Conservation (phyloP, 2,888 invertebrate genomes). For the Hypomecis atomaria region DNA sequence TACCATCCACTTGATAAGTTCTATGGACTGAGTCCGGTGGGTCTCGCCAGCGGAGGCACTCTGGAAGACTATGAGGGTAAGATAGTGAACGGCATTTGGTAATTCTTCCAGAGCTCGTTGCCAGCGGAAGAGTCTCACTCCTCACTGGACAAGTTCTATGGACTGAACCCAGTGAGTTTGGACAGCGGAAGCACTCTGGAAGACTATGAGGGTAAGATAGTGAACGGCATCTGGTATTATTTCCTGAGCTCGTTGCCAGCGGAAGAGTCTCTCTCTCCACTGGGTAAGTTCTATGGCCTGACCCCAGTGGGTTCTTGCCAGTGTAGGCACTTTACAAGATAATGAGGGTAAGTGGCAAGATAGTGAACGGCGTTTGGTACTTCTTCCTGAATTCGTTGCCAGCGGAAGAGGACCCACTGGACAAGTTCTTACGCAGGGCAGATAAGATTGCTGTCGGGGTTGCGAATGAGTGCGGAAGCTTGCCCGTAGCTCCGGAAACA, state of each 20-base stretch:
- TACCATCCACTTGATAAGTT: conserved; percentile 74
- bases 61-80: conserved; percentile 80
- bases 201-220: conserved; percentile 80
- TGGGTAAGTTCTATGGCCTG: conserved; percentile 79
- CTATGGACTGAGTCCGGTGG: conserved; percentile 85
- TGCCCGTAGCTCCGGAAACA: too few species aligned
- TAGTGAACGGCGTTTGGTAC: too few species aligned
- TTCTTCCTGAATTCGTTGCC: too few species aligned
- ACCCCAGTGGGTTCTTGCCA: conserved; percentile 85
- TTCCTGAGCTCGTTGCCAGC: conserved; percentile 84
- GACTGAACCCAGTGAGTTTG: too few species aligned
- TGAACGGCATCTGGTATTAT: conserved; percentile 85
- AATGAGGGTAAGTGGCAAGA: conserved; percentile 69
- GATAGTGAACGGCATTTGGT: background rate
- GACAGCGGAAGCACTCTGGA: too few species aligned
- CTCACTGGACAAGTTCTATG: too few species aligned
- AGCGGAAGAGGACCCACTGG: too few species aligned
- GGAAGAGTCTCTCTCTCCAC: conserved; percentile 70
- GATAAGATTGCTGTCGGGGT: too few species aligned
- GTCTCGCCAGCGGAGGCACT: conserved; percentile 81
- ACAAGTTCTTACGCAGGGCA: too few species aligned
- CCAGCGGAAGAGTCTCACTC: too few species aligned
- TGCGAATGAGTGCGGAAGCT: too few species aligned
- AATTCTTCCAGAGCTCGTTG: too few species aligned
- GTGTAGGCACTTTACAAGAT: conserved; percentile 78